Base-by-base conservation (phyloP, 2,113 vertebrate species). In the Bothrops jararaca region DNA sequence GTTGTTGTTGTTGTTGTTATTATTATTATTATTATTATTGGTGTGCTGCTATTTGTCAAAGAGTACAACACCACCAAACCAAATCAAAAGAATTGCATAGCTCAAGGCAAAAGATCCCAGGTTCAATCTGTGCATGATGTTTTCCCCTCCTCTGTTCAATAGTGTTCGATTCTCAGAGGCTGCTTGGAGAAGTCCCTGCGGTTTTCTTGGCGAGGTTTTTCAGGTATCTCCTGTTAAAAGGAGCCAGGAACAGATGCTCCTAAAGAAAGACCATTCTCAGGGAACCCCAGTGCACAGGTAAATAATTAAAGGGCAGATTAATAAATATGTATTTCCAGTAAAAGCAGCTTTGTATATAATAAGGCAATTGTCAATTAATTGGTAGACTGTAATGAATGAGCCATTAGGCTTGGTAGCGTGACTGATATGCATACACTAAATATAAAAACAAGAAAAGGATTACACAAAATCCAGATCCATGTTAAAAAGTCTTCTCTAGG, bases 121-220 rank as follows among this genome's bases (percentile, higher is more conserved):
- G 34, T 80, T 80, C 74, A 42, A 80, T 39, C 34, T 42, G 7
- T 42, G 74, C 8, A 80, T 80, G 74, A 80, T 34, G 2, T 26
- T 5, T 2, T 4, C 0, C 4, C 1, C 29, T 1, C 29, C 1
- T 11, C 58, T 4, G 3, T 60, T 15, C 12, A n/a, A n/a, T 69
- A 69, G 29, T 15, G 29, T n/a, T 69, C 2, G 12, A 69, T 69
- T n/a, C 64, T 69, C 64, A 15, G 64, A 64, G 11, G 29, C 64
- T 69, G 29, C 29, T 13, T 69, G 64, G 29, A 69, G 12, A 69
- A 69, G 29, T 69, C 29, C 29, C 64, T n/a, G 64, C 11, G n/a
- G 64, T n/a, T 69, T 69, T n/a, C 4, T n/a, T n/a, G 64, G 64
- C 4, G 5, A n/a, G 29, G 29, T n/a, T 69, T 69, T 69, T n/a